Evolutionary conservation across 2,113 vertebrate genomes (phyloP), one percentile per base, ranked within the genome.

Genomic region (Crocuta crocuta): DNA sequence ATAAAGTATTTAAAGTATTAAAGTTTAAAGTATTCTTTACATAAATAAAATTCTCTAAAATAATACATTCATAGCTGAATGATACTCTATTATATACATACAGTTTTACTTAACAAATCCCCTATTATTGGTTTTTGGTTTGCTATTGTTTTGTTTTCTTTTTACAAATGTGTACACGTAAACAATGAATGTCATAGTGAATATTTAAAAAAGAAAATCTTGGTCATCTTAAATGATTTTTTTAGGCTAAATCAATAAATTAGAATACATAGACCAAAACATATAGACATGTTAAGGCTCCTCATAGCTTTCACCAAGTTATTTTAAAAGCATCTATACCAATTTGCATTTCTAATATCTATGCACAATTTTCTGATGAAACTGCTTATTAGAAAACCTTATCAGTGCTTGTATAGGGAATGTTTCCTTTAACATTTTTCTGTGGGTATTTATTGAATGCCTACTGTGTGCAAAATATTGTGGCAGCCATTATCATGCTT

Each of bases 31-130:
- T 81, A 31, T 53, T 68, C 9, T 28, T 58, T 87, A 71, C 45
- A n/a, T 43, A 78, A 94, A 66, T 63, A 65, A 53, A 68, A 43
- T 35, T 92, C 45, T 96, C 83, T 94, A 70, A 95, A 97, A 83
- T 88, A 53, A 91, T 70, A 83, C 28, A 31, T 84, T 85, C n/a
- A 35, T 61, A 82, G 45, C 17, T 71, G 28, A 92, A 58, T 79
- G 63, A 50, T 76, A 26, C 1, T 79, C 21, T 53, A 11, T 84
- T 85, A 80, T 35, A 50, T 61, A 8, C n/a, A 23, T 48, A 35
- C 3, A 78, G 1, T 58, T 48, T 76, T 90, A 74, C 24, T 33
- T 92, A 71, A 35, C 83, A 61, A 93, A 17, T 4, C 24, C 10
- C 2, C 21, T 78, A 16, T 76, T 76, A 71, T n/a, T 94, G 16